Conservation (phyloP, 2,797 vertebrate genomes). For the Perdix hodgsoniae region DNA sequence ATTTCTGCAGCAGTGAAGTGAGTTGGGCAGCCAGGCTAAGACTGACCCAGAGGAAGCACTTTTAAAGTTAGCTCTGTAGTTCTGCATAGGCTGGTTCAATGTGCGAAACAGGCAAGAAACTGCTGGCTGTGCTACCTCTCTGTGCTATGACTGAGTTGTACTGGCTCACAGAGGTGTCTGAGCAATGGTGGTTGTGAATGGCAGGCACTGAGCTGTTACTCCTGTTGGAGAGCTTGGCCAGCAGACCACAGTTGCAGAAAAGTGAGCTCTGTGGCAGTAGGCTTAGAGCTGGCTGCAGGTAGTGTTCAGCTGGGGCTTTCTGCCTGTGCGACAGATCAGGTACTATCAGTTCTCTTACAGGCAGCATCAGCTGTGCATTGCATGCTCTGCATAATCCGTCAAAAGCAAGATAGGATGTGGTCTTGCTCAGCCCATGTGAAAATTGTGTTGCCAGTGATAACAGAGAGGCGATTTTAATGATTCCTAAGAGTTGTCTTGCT, state of each 20-base stretch:
- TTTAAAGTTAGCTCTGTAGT: background rate
- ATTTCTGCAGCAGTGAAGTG: background rate
- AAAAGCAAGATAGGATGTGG: rapidly evolving
- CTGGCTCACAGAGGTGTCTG: background rate
- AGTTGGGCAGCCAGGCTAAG: background rate
- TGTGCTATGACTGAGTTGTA: background rate
- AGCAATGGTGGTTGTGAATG: background rate
- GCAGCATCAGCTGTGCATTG: background rate
- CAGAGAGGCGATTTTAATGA: background rate
- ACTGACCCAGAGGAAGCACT: background rate
- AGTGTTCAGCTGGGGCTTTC: background rate
- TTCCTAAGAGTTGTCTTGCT: rapidly evolving
- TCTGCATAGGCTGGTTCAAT: background rate
- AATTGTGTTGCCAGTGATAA: background rate
- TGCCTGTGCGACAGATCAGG: background rate
- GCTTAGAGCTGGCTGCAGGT: background rate
- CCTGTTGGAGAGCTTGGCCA: background rate
- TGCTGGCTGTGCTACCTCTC: background rate
- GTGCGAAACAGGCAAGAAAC: background rate
- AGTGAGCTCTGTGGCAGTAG: background rate
- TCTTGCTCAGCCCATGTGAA: background rate
- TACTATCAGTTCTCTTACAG: background rate
- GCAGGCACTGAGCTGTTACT: background rate
- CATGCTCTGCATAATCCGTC: background rate
- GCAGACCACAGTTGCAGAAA: background rate